Evolutionary conservation across 2,888 invertebrate species (phyloP), one percentile per base, ranked within the genome.

Genomic region (Amphipyra tragopoginis): DNA sequence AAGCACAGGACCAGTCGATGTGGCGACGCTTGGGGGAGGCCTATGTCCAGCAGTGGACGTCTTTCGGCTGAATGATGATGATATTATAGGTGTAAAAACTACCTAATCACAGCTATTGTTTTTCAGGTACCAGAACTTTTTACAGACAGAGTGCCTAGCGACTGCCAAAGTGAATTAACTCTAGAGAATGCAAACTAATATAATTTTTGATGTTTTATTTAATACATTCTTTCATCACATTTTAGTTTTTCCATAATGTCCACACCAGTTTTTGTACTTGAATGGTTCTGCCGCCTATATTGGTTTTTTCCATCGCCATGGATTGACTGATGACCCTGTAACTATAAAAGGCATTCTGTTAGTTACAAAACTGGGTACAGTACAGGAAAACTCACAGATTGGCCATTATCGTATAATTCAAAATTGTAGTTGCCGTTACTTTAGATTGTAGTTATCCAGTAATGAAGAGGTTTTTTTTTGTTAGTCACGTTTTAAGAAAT

Each of bases 101-200:
- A n/a, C n/a, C n/a, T n/a, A 14, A 21, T 21, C 0, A 40, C 3
- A 11, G 15, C 11, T 29, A 39, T 14, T 29, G 8, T 34, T 66
- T 90, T 90, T 45, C 90, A 95, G 95, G 88, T 95, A 71, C 94
- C 95, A 33, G 94, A 94, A 77, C 80, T 95, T 58, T 95, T 95
- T 78, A 94, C 95, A 39, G 94, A 95, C 71, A 84, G 93, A 72
- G 92, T 93, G 53, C 93, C 94, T 3, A 94, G 94, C 72, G 94
- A 94, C 64, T 95, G 95, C 69, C 93, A 93, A 83, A 94, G 94
- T 79, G 94, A 95, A 82, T 60, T 93, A 69, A 90, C 91, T 34
- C 79, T 89, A 75, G 90, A 93, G 80, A 91, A 93, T 63, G 83
- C 71, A 77, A 90, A 89, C 77, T 89, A 82, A 85, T 58, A 70